phyloP scores from a whole-genome alignment of 2,888 invertebrate species.

The Synanthedon formicaeformis region DNA sequence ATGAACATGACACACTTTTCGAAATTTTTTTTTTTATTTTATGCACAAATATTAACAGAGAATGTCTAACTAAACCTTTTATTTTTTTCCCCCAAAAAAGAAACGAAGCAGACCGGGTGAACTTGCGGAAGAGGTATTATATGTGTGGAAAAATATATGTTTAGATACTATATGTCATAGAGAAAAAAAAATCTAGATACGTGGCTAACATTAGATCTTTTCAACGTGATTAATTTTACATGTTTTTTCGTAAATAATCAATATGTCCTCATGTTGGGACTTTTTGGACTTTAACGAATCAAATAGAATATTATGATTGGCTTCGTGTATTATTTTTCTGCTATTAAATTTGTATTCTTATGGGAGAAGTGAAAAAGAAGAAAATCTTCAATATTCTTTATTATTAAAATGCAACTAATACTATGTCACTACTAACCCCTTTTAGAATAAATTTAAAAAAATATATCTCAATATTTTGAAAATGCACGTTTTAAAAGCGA shows the following conservation, averaged over 20 bases:
- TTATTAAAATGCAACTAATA: not conserved
- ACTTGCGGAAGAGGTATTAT: conserved; percentile 78
- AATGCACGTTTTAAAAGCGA: no score
- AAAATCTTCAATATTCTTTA: not conserved
- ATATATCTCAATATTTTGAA: no score
- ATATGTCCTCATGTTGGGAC: not conserved
- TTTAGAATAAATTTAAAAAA: not conserved
- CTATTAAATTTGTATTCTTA: not conserved
- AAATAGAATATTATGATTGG: not conserved
- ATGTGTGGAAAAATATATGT: conserved; percentile 61
- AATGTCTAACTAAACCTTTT: conserved; percentile 61
- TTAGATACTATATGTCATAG: conserved; percentile 57
- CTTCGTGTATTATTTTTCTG: not conserved
- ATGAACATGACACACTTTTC: conserved; percentile 16
- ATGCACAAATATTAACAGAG: conserved; percentile 54
- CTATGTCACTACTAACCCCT: not conserved
- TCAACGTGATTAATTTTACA: conserved; percentile 48
- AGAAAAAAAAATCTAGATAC: conserved; percentile 37
- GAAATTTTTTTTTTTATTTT: conserved; percentile 20
- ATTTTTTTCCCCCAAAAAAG: conserved; percentile 72
- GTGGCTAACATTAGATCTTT: conserved; percentile 65
- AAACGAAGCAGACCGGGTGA: conserved; percentile 83
- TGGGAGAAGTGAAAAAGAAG: not conserved
- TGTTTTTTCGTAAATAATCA: conserved; percentile 3
- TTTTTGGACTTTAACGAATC: not conserved